A percentile compares a stretch with the other conserved stretches of the same genome.
Conservation (phyloP, 2,113 vertebrate genomes). For the Pardalotus punctatus region DNA sequence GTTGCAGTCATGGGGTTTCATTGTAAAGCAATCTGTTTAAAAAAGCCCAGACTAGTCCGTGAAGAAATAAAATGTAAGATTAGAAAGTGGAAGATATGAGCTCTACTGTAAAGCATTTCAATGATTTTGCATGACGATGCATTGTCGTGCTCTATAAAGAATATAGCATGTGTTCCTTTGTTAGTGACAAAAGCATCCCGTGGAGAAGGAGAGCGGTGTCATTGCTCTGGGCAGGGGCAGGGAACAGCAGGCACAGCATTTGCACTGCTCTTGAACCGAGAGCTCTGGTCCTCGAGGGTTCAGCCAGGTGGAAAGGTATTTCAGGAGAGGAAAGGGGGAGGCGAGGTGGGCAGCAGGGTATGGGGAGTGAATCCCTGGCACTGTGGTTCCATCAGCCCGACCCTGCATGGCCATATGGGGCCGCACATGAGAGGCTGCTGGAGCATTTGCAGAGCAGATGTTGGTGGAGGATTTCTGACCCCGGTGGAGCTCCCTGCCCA, state of each 20-base stretch:
- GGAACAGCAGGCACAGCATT: not conserved
- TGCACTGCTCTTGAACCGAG: not conserved
- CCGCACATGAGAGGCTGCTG: not conserved
- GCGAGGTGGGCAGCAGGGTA: not conserved
- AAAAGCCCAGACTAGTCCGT: too few species aligned
- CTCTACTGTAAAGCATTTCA: not conserved
- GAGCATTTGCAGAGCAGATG: conserved; percentile 45
- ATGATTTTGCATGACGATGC: not conserved
- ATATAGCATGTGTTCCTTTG: not conserved
- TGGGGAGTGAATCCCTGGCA: not conserved
- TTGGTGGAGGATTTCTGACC: conserved; percentile 23
- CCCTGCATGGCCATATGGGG: not conserved
- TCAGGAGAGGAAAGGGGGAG: not conserved
- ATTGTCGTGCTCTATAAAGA: not conserved
- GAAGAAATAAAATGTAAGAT: not conserved
- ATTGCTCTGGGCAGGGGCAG: not conserved
- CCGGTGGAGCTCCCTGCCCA: not conserved
- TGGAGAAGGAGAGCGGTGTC: not conserved
- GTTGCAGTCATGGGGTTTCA: not conserved
- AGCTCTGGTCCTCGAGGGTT: not conserved
- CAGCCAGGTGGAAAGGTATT: not conserved
- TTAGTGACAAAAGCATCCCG: not conserved
- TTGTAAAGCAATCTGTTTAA: not conserved
- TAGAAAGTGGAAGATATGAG: not conserved
- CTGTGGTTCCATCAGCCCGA: not conserved